Evolutionary conservation across 1,140 invertebrate species (phyloP).

Genomic region (Drosophila tani): DNA sequence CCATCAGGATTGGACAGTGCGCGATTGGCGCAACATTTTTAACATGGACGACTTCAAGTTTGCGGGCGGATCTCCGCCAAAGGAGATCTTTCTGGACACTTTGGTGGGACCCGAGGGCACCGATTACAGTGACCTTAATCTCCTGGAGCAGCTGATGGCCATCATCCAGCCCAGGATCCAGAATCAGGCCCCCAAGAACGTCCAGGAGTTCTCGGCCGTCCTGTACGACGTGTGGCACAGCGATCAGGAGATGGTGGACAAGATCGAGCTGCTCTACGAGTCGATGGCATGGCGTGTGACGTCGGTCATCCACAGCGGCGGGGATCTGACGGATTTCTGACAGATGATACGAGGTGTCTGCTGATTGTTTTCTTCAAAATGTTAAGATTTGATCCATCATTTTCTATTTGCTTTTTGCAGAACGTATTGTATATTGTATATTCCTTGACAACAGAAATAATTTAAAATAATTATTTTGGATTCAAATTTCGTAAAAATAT

Average conservation of each 20-base stretch:
- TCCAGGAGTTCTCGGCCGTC: constrained; percentile 52
- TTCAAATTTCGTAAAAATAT: not conserved
- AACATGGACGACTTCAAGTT: constrained; percentile 70
- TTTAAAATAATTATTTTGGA: not conserved
- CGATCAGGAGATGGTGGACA: constrained; percentile 61
- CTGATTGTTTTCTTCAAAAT: constrained; percentile 12
- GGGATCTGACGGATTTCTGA: constrained; percentile 44
- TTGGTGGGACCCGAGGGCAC: constrained; percentile 53
- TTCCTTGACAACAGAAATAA: not conserved
- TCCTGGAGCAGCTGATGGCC: constrained; percentile 64
- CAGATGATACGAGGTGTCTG: not conserved
- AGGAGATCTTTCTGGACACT: constrained; percentile 64
- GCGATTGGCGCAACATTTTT: constrained; percentile 72
- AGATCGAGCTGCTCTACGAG: constrained; percentile 61
- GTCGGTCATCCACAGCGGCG: constrained; percentile 51
- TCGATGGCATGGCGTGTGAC: constrained; percentile 63
- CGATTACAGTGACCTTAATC: constrained; percentile 58
- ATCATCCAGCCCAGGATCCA: constrained; percentile 65
- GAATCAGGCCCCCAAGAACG: constrained; percentile 49
- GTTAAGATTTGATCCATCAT: constrained; percentile 5
- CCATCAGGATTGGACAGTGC: constrained; percentile 62
- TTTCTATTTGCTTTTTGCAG: not conserved
- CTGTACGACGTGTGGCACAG: constrained; percentile 70
- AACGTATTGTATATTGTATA: constrained; percentile 16
- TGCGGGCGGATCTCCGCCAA: constrained; percentile 12